A percentile compares a stretch with the other conserved stretches of the same genome.
Evolutionary conservation across 1,140 invertebrate genomes (phyloP).

Genomic region (Cydia fagiglandana): DNA sequence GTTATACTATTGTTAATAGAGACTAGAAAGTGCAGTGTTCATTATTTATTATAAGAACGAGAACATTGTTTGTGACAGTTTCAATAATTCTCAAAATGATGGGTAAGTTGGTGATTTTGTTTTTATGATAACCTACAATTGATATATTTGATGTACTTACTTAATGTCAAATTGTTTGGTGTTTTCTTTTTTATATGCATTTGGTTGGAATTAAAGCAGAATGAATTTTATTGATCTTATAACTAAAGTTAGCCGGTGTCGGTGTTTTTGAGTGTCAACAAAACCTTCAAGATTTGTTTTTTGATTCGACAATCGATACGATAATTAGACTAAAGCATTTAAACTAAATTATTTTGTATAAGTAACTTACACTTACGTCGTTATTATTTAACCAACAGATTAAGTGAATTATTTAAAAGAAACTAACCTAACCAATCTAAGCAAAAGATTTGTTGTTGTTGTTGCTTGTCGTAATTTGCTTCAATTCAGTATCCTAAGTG

Average conservation of each 20-base stretch:
- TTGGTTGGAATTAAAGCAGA: neutral
- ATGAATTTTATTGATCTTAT: neutral
- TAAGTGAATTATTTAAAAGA: no score
- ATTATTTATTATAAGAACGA: slow-evolving; percentile 34
- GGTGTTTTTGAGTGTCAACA: neutral
- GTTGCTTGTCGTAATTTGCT: no score
- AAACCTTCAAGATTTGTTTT: neutral
- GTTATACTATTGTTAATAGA: slow-evolving; percentile 38
- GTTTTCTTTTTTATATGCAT: neutral
- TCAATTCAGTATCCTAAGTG: no score
- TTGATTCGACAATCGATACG: no score
- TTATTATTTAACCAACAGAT: no score
- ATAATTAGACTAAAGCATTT: no score
- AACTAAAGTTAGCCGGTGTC: neutral
- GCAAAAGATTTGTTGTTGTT: no score
- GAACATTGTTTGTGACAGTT: slow-evolving; percentile 42
- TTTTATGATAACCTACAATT: slow-evolving; percentile 18
- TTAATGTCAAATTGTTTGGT: neutral
- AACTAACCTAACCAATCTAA: no score
- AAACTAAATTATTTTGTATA: no score
- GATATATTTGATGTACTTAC: neutral
- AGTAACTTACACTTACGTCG: no score
- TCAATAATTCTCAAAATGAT: slow-evolving; percentile 47
- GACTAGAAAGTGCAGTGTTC: slow-evolving; percentile 56
- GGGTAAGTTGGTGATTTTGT: slow-evolving; percentile 52